Evolutionary conservation across 2,113 vertebrate genomes (phyloP), one percentile per base, ranked within the genome.

Genomic region (Coreoperca whiteheadi): DNA sequence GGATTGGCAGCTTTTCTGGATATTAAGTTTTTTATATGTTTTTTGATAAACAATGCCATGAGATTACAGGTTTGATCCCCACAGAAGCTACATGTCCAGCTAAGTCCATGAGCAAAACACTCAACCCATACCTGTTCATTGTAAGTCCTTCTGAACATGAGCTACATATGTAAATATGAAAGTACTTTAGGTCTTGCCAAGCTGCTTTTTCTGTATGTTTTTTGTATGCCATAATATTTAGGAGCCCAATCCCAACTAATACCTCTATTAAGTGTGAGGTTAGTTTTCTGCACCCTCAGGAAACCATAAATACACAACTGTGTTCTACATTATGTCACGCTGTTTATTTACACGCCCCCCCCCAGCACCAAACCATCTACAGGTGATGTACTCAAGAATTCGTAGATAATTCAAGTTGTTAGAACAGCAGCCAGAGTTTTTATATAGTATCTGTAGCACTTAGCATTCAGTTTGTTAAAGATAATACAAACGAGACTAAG

Each of bases 351-450:
- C n/a, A n/a, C n/a, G n/a, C n/a, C n/a, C n/a, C n/a, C n/a, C n/a
- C n/a, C n/a, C n/a, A n/a, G n/a, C n/a, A n/a, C n/a, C n/a, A n/a
- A n/a, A n/a, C n/a, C n/a, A n/a, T n/a, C n/a, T 65, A 39, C n/a
- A 64, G 25, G 54, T 53, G 32, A n/a, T 69, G 64, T 48, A 30
- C 37, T 70, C 54, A 46, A 61, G 59, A 69, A 68, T 60, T 78
- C 50, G 25, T 72, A 32, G 28, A 34, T 78, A 39, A 72, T 60
- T 73, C 41, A 70, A 70, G 34, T n/a, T 72, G 60, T 74, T 68
- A 39, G 46, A 67, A n/a, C 11, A 70, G 51, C 34, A 72, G 39
- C 23, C 21, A 28, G 15, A 10, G 12, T 39, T 25, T 57, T 41
- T 61, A 60, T 46, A 30, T 32, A 59, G 8, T 20, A 76, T 32